Base-by-base conservation (phyloP, 2,888 invertebrate genomes). In the Protophormia terraenovae region DNA sequence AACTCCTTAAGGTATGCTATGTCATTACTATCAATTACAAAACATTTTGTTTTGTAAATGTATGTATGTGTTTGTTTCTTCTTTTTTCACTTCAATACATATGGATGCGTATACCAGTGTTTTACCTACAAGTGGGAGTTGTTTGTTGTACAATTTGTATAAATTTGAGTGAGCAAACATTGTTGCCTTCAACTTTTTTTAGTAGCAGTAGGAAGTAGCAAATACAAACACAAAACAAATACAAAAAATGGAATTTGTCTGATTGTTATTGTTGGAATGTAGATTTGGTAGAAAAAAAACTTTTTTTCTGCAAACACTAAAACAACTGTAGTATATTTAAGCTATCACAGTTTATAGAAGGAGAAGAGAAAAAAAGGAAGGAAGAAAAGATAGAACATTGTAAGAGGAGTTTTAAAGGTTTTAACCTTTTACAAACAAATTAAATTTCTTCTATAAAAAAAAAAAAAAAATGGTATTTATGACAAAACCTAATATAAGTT, bases 1-100 rank as follows among this genome's bases (percentile, higher is more conserved):
- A 77, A 77, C 76, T 77, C 81, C 76, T 77, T 72, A 67, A 81
- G 80, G 81, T 77, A 84, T 81, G 45, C 76, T 24, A 76, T 55
- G 81, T 69, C 72, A 77, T 84, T 81, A 77, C 66, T 81, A 84
- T 84, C 81, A 84, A 84, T 77, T 80, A 84, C 80, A 80, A 76
- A 80, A 80, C 76, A 76, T 47, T 67, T 81, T 62, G 62, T 83
- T 66, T 69, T 62, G 35, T 47, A n/a, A n/a, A n/a, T 75, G 47
- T 72, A 60, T 32, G 19, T 47, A 14, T 47, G 19, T 27, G 41
- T 8, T 1, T n/a, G 4, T 8, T 22, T 66, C 1, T 8, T 32
- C n/a, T 47, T 67, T 27, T 69, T 7, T 7, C n/a, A 50, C 29
- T 50, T 12, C 27, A 69, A 47, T 35, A 67, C 73, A 60, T 32